Conservation (phyloP, 2,113 vertebrate genomes). For the Scytalopus superciliaris region DNA sequence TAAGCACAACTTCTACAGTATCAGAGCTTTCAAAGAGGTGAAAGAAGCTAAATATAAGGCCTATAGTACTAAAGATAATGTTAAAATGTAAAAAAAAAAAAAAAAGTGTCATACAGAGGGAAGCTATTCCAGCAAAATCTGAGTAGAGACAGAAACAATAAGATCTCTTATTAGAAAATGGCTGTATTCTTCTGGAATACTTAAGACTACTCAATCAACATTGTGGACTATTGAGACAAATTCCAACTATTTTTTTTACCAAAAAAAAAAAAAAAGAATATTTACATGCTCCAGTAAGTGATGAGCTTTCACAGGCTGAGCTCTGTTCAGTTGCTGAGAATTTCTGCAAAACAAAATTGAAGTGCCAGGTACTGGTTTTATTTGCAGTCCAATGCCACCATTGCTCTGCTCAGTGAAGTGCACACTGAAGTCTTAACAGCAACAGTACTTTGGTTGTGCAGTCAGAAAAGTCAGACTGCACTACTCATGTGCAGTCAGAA, state of each 20-base stretch:
- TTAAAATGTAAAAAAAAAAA: not conserved
- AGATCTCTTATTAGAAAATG: not conserved
- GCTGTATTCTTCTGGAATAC: not conserved
- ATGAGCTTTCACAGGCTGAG: not conserved
- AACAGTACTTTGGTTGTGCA: not conserved
- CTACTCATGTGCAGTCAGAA: not conserved
- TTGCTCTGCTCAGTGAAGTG: not conserved
- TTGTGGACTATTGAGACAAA: not conserved
- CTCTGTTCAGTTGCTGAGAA: not conserved
- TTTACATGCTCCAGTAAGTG: not conserved
- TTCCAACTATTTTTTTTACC: not conserved
- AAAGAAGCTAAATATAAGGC: not conserved
- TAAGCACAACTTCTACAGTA: not conserved
- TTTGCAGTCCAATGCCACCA: not conserved
- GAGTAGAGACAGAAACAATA: not conserved
- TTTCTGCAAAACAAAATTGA: not conserved
- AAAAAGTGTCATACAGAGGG: not conserved
- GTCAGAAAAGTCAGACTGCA: not conserved
- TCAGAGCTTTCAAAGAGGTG: not conserved
- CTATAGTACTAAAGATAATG: not conserved
- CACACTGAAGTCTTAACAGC: not conserved
- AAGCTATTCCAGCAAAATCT: not conserved
- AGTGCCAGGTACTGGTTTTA: not conserved
- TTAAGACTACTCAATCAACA: not conserved
- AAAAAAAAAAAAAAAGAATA: not conserved